These are phyloP conservation scores for Frankliniella intonsa DNA, from an alignment of 2,888 invertebrate species.

Conservation along the genomic window DNA sequence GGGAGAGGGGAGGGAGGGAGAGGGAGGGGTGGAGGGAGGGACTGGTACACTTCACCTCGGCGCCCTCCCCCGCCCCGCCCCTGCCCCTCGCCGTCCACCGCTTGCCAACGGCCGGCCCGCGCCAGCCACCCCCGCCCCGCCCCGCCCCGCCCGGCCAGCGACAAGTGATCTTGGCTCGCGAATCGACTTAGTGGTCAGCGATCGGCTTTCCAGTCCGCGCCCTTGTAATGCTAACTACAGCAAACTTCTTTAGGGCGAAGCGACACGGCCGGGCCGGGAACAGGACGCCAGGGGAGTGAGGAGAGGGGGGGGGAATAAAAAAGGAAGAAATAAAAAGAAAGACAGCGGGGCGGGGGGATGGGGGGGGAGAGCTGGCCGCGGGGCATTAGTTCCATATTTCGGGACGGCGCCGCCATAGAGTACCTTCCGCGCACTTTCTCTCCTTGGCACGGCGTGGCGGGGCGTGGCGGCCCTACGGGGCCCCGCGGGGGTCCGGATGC, in stretches of 20 bases:
- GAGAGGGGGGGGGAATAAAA: not conserved
- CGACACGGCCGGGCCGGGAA: not conserved
- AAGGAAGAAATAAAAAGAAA: too few species aligned
- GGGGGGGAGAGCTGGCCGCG: too few species aligned
- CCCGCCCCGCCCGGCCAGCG: not conserved
- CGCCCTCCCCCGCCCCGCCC: not conserved
- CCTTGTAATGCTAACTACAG: not conserved
- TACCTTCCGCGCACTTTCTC: too few species aligned
- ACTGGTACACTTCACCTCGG: not conserved
- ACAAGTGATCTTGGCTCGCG: not conserved
- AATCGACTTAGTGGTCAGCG: conserved; percentile 19
- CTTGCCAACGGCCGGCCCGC: not conserved
- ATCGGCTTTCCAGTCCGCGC: not conserved
- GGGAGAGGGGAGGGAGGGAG: not conserved
- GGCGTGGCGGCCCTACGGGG: too few species aligned
- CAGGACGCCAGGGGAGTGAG: not conserved
- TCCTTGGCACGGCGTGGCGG: too few species aligned
- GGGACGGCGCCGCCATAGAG: too few species aligned
- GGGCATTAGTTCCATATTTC: too few species aligned
- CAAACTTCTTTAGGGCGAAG: not conserved
- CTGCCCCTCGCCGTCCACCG: not conserved
- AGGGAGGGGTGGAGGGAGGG: not conserved
- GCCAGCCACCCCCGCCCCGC: not conserved
- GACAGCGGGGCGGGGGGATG: too few species aligned
- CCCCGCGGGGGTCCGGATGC: not conserved